Conservation (phyloP, 2,113 vertebrate genomes). For the Sinocyclocheilus rhinocerous region DNA sequence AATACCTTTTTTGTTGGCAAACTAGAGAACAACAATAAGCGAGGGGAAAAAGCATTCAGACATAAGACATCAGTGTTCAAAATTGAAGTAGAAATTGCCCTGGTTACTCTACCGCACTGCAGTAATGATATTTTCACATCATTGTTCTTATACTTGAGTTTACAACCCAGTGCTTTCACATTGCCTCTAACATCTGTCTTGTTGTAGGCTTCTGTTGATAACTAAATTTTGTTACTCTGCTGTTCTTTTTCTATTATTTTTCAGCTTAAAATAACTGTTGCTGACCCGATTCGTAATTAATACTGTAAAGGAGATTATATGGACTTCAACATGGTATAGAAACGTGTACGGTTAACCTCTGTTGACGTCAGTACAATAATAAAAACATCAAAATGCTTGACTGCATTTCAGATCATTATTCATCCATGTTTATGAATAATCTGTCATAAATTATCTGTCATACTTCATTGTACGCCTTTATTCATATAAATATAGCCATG, state of each 20-base stretch:
- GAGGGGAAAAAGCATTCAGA: neutral
- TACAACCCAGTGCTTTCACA: constrained; percentile 7
- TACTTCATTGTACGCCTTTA: constrained; percentile 15
- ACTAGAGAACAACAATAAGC: neutral
- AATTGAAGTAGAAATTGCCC: neutral
- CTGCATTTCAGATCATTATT: constrained; percentile 30
- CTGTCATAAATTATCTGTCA: constrained; percentile 31
- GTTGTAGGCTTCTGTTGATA: neutral
- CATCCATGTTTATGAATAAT: constrained; percentile 46
- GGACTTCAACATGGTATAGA: neutral
- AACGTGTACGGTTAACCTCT: neutral
- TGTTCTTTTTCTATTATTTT: neutral
- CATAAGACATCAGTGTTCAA: neutral
- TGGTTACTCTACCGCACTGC: neutral
- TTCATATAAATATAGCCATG: constrained; percentile 38
- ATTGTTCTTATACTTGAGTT: neutral
- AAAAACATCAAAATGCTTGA: neutral
- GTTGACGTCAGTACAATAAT: neutral
- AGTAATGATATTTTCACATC: constrained; percentile 9
- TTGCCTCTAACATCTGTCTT: neutral
- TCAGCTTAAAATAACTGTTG: neutral
- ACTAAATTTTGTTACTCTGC: neutral
- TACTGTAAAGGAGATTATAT: neutral
- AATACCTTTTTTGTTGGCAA: neutral
- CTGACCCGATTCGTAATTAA: neutral